phyloP scores from a whole-genome alignment of 2,113 vertebrate species.

The Pavo muticus region DNA sequence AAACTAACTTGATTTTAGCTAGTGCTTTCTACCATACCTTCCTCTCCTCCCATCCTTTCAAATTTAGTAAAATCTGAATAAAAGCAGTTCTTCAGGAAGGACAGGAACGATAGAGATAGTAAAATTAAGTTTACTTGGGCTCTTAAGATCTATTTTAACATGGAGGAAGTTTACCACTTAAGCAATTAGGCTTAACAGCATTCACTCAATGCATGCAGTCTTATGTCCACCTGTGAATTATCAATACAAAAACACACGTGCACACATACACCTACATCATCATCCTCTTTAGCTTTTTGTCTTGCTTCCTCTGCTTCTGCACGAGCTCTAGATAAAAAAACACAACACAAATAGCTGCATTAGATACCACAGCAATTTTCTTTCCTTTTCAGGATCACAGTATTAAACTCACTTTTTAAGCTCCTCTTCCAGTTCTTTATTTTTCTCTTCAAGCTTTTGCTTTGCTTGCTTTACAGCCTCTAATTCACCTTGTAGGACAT shows the following conservation, averaged over 20 bases:
- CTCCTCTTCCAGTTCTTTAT: constrained; percentile 94
- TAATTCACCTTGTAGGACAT: constrained; percentile 90
- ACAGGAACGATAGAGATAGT: not conserved
- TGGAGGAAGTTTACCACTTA: not conserved
- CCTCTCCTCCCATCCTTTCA: not conserved
- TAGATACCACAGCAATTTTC: not conserved
- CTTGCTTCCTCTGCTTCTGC: constrained; percentile 89
- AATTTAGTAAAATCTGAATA: not conserved
- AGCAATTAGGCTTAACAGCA: not conserved
- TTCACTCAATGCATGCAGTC: not conserved
- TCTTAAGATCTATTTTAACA: not conserved
- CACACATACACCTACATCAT: constrained; percentile 86
- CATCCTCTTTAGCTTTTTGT: constrained; percentile 93
- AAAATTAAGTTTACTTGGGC: not conserved
- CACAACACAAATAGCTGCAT: not conserved
- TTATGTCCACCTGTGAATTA: not conserved
- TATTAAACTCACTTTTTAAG: constrained; percentile 86
- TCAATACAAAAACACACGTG: not conserved
- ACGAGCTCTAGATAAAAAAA: constrained; percentile 81
- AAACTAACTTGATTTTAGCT: not conserved
- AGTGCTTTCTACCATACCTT: not conserved
- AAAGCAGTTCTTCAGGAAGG: not conserved
- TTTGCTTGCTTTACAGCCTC: constrained; percentile 89
- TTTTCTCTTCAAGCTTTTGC: constrained; percentile 92
- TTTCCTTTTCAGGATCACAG: not conserved